Percentiles rank a stretch among this genome's conserved stretches.
phyloP scores from a whole-genome alignment of 1,140 invertebrate genomes.

The Bombus pascuorum region DNA sequence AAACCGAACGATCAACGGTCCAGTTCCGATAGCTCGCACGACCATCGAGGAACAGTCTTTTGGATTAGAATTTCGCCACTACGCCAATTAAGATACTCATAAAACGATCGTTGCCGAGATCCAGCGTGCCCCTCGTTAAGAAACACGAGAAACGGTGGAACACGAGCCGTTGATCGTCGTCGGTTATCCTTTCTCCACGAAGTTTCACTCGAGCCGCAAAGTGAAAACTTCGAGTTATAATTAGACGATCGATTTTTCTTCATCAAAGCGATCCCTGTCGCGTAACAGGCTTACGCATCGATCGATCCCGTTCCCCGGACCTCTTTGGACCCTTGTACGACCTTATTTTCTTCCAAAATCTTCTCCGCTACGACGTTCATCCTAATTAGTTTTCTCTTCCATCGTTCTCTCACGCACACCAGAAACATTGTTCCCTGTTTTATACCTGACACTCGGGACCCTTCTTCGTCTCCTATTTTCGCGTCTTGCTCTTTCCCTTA shows the following conservation, averaged over 20 bases:
- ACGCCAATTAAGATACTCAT: background rate
- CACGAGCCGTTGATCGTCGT: background rate
- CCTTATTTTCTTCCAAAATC: constrained; percentile 23
- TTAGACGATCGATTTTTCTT: constrained; percentile 9
- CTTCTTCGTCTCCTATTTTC: background rate
- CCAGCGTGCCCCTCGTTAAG: background rate
- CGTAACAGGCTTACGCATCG: constrained; percentile 4
- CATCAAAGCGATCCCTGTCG: background rate
- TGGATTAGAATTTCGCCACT: background rate
- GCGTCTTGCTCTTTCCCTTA: too few species aligned
- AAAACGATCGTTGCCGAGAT: background rate
- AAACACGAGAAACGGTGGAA: background rate
- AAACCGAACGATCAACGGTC: background rate
- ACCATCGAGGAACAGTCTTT: background rate
- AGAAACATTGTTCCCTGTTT: constrained; percentile 15
- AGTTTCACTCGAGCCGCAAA: constrained; percentile 39
- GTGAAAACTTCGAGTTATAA: constrained; percentile 32
- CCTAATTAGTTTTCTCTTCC: background rate
- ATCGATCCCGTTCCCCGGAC: constrained; percentile 23
- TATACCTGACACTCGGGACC: background rate
- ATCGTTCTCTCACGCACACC: background rate
- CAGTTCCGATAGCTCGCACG: background rate
- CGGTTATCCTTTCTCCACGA: background rate
- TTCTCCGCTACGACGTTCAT: background rate
- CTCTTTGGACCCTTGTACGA: constrained; percentile 52